Evolutionary conservation across 2,797 vertebrate genomes (phyloP).

Genomic region (Phylloscopus collybita): DNA sequence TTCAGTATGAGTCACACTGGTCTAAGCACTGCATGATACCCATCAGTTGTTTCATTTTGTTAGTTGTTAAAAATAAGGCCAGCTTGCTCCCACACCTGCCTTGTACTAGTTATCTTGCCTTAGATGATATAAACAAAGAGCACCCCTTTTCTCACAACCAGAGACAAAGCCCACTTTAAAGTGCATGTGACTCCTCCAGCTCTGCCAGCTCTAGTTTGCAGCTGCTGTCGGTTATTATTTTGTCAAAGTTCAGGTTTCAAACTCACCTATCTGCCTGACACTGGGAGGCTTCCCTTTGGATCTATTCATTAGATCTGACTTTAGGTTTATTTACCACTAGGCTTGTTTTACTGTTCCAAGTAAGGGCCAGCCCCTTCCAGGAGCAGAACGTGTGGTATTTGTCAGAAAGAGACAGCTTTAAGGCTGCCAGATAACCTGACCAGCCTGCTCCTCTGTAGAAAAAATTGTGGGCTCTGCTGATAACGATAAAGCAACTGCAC

Average conservation of each 20-base stretch:
- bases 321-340: not conserved
- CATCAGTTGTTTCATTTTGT: not conserved
- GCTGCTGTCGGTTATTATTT: not conserved
- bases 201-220: not conserved
- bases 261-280: not conserved
- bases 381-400: not conserved
- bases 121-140: not conserved
- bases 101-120: not conserved
- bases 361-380: not conserved
- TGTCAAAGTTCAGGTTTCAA: not conserved
- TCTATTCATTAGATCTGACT: not conserved
- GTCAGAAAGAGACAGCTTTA: not conserved
- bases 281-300: not conserved
- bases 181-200: accelerated
- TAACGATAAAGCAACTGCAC: not conserved
- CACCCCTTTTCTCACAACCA: not conserved
- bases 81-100: not conserved
- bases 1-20: not conserved
- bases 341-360: not conserved
- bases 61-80: not conserved
- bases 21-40: not conserved
- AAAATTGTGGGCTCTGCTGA: not conserved
- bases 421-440: not conserved
- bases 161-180: not conserved
- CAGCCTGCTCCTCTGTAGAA: not conserved